These are phyloP conservation scores for Epizoanthus fatuus DNA, from an alignment of 92 coral and sea anemone genomes.

Conservation along the genomic window DNA sequence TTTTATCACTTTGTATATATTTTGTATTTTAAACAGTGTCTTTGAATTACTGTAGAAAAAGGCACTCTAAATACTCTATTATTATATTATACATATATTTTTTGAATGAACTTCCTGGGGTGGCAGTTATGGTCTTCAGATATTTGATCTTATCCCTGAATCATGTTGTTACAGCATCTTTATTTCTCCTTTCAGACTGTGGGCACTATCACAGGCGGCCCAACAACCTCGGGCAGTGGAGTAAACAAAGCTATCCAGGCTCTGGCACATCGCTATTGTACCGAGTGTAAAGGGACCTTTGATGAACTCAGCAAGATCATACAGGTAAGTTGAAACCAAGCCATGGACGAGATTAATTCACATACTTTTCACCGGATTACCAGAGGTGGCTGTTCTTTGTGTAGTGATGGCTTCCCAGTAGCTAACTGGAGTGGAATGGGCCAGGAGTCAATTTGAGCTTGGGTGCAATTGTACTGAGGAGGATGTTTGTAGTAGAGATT, in stretches of 20 bases:
- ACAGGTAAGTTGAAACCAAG: constrained; percentile 68
- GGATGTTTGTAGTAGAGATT: too few species aligned
- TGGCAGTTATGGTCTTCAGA: neutral
- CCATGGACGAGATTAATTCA: neutral
- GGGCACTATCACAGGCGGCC: constrained; percentile 51
- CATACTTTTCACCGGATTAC: neutral
- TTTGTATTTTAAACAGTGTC: too few species aligned
- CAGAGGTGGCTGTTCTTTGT: too few species aligned
- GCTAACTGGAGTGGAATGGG: too few species aligned
- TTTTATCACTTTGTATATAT: too few species aligned
- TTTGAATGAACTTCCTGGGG: too few species aligned
- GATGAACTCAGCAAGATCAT: constrained; percentile 99
- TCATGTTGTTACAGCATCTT: neutral
- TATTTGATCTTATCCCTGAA: neutral
- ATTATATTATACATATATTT: too few species aligned
- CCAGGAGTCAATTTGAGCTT: too few species aligned
- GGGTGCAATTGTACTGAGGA: too few species aligned
- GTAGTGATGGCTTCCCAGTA: too few species aligned
- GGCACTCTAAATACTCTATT: too few species aligned
- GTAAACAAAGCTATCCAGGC: constrained; percentile 98
- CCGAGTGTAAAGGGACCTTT: constrained; percentile 95
- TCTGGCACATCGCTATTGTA: constrained; percentile 97
- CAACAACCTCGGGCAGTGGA: constrained; percentile 72
- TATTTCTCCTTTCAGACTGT: constrained; percentile 45
- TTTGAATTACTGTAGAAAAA: too few species aligned